Percentiles rank a stretch among this genome's conserved stretches.
Evolutionary conservation across 2,797 vertebrate genomes (phyloP).

Genomic region (Lindbergichthys nudifrons): DNA sequence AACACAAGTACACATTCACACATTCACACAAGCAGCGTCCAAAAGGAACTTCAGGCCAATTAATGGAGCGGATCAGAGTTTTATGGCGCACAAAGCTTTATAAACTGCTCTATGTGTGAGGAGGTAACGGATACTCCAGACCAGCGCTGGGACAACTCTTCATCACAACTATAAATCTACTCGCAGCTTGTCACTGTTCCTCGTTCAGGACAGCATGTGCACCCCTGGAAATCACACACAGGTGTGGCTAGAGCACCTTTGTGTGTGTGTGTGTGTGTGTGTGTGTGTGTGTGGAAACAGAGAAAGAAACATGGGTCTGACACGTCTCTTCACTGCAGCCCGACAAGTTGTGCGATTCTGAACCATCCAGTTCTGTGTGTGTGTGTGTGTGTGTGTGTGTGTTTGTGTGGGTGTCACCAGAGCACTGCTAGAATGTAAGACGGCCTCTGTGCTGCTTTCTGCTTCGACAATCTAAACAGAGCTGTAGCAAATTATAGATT

Average conservation of each 20-base stretch:
- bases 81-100: slow-evolving; percentile 77
- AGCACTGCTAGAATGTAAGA: slow-evolving; percentile 65
- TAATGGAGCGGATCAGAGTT: slow-evolving; percentile 76
- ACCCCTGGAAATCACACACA: slow-evolving; percentile 79
- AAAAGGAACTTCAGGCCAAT: slow-evolving; percentile 60
- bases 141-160: slow-evolving; percentile 67
- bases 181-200: slow-evolving; percentile 76
- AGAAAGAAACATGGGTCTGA: slow-evolving; percentile 30
- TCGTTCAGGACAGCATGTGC: slow-evolving; percentile 73
- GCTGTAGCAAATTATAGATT: slow-evolving; percentile 76
- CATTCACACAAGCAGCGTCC: slow-evolving; percentile 16
- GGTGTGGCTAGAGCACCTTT: slow-evolving; percentile 69
- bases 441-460: slow-evolving; percentile 68
- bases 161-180: slow-evolving; percentile 81
- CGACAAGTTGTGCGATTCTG: slow-evolving; percentile 58
- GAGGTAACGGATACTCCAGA: slow-evolving; percentile 80
- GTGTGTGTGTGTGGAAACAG: slow-evolving; percentile 7
- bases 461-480: slow-evolving; percentile 83
- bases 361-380: slow-evolving; percentile 18
- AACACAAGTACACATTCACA: slow-evolving; percentile 13
- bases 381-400: slow-evolving; percentile 30
- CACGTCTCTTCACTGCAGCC: slow-evolving; percentile 38
- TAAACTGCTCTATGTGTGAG: slow-evolving; percentile 61
- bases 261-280: slow-evolving; percentile 32
- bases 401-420: slow-evolving; percentile 34